phyloP scores from a whole-genome alignment of 1,140 invertebrate species.

The Gryllus bimaculatus region DNA sequence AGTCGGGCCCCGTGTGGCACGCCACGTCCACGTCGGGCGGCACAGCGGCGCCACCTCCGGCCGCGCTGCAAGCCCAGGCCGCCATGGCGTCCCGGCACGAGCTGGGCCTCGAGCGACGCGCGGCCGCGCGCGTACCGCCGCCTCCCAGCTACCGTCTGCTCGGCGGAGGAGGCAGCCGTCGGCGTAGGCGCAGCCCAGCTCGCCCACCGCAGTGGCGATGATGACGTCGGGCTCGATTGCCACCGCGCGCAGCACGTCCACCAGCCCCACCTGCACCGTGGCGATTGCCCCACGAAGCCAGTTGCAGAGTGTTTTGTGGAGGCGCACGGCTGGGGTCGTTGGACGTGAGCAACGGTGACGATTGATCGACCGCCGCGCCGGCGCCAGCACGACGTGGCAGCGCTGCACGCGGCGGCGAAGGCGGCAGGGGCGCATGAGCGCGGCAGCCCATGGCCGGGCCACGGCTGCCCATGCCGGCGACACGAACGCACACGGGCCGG shows the following conservation, averaged over 20 bases:
- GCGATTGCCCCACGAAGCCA: conserved; percentile 48
- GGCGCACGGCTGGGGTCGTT: conserved; percentile 37
- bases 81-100: conserved; percentile 48
- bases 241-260: conserved; percentile 47
- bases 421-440: conserved; percentile 43
- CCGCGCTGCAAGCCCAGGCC: conserved; percentile 33
- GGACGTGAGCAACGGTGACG: conserved; percentile 39
- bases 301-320: conserved; percentile 44
- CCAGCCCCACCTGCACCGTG: conserved; percentile 50
- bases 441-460: conserved; percentile 48
- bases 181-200: conserved; percentile 58
- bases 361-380: conserved; percentile 43
- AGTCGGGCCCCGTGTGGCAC: conserved; percentile 59
- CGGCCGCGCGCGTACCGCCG: conserved; percentile 46
- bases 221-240: conserved; percentile 53
- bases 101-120: conserved; percentile 45
- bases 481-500: conserved; percentile 48
- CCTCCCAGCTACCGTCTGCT: conserved; percentile 52
- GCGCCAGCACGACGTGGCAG: conserved; percentile 28
- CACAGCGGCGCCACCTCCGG: conserved; percentile 29
- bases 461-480: conserved; percentile 58
- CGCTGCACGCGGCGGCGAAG: conserved; percentile 43
- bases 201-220: conserved; percentile 59
- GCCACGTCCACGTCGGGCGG: conserved; percentile 51
- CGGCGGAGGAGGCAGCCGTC: conserved; percentile 58